Conservation (phyloP, 2,888 invertebrate genomes). For the Drosophila quinaria region DNA sequence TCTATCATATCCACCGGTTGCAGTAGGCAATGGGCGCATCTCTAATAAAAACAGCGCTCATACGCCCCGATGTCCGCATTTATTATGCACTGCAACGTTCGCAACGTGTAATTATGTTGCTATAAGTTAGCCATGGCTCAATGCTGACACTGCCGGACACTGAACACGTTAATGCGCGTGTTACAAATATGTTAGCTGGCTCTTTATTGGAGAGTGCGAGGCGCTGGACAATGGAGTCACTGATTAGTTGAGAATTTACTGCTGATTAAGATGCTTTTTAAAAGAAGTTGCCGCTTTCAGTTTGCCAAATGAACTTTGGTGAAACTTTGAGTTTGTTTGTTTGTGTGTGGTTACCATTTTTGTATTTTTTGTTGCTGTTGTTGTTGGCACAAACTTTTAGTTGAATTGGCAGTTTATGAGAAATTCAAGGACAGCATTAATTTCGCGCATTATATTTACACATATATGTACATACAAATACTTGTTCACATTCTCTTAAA, state of each 20-base stretch:
- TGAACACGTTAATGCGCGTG: conserved; percentile 44
- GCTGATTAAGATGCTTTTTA: conserved; percentile 81
- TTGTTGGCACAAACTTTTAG: conserved; percentile 56
- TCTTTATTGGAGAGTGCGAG: conserved; percentile 37
- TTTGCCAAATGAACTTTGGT: conserved; percentile 60
- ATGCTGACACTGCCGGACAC: conserved; percentile 14
- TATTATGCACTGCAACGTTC: conserved; percentile 50
- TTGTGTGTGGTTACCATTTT: conserved; percentile 9
- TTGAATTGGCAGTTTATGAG: conserved; percentile 78
- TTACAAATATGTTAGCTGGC: conserved; percentile 61
- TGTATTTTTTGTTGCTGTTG: conserved; percentile 29
- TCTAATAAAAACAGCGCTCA: conserved; percentile 40
- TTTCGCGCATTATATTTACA: conserved; percentile 43
- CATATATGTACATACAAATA: conserved; percentile 1
- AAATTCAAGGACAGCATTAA: conserved; percentile 78
- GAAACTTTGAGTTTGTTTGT: conserved; percentile 49
- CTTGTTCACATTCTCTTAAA: conserved; percentile 40
- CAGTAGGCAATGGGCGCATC: neutral
- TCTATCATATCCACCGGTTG: neutral
- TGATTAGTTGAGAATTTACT: conserved; percentile 83
- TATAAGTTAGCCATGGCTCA: conserved; percentile 55
- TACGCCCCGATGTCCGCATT: conserved; percentile 38
- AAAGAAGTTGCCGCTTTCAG: conserved; percentile 54
- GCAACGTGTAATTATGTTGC: conserved; percentile 78
- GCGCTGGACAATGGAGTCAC: conserved; percentile 70